Conservation (phyloP, 1,140 invertebrate genomes). For the fruit fly (Drosophila melanogaster) region DNA sequence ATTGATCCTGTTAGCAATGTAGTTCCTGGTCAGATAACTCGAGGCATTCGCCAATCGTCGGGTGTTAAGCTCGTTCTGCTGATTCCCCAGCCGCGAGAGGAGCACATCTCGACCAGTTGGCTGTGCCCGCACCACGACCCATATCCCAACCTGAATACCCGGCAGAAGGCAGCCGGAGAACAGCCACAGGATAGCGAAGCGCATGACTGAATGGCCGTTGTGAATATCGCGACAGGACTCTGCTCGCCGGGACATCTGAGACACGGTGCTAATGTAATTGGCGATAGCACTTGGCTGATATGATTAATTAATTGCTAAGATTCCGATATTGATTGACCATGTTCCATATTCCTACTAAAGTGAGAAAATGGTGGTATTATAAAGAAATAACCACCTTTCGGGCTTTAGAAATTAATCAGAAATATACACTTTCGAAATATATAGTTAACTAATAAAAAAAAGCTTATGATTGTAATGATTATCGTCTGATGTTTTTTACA, state of each 20-base stretch:
- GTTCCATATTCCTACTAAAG: background rate
- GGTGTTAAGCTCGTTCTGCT: conserved; percentile 17
- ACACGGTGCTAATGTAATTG: conserved; percentile 24
- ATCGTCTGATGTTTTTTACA: no score
- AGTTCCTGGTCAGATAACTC: conserved; percentile 20
- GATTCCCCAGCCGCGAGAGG: background rate
- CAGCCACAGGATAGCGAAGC: conserved; percentile 18
- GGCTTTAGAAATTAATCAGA: no score
- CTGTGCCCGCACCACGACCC: background rate
- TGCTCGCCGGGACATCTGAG: background rate
- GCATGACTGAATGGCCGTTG: conserved; percentile 23
- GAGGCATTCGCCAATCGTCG: conserved; percentile 34
- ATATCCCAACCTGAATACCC: background rate
- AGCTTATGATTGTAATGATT: no score
- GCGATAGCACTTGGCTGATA: background rate
- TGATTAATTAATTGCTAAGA: conserved; percentile 25
- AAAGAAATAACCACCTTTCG: no score
- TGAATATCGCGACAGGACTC: background rate
- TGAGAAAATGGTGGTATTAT: background rate
- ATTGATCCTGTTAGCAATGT: conserved; percentile 56
- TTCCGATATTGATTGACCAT: conserved; percentile 1
- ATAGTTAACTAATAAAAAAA: no score
- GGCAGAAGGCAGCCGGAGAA: background rate
- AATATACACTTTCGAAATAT: no score
- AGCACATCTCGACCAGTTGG: background rate